phyloP scores from a whole-genome alignment of 2,888 invertebrate genomes.

The Nemotelus nigrinus region DNA sequence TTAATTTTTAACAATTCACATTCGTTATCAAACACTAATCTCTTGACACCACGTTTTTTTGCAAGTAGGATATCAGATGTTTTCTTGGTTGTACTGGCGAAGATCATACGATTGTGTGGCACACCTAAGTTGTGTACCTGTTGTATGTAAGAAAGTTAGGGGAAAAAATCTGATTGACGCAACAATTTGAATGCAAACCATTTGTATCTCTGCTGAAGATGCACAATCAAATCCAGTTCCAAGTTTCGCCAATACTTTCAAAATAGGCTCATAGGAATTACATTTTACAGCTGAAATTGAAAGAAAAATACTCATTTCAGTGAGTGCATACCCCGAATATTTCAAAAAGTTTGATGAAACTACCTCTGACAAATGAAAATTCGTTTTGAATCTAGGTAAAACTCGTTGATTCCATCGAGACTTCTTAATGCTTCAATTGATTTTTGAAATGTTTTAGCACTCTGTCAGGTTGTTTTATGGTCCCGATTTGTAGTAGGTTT shows the following conservation, averaged over 20 bases:
- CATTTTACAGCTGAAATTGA: slow-evolving; percentile 88
- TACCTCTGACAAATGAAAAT: too few species aligned
- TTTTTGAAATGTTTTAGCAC: too few species aligned
- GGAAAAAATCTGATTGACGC: not conserved
- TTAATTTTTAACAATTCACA: slow-evolving; percentile 91
- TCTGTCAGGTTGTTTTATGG: too few species aligned
- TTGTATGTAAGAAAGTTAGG: not conserved
- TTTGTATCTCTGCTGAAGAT: slow-evolving; percentile 90
- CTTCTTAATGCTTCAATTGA: too few species aligned
- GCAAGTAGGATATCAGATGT: slow-evolving; percentile 65
- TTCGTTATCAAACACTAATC: slow-evolving; percentile 95
- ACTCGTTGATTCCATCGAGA: too few species aligned
- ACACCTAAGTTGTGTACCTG: slow-evolving; percentile 53
- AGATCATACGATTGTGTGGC: slow-evolving; percentile 77
- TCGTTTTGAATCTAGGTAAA: too few species aligned
- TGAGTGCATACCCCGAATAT: too few species aligned
- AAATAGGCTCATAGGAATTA: slow-evolving; percentile 86
- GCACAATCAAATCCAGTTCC: slow-evolving; percentile 98
- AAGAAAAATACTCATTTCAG: too few species aligned
- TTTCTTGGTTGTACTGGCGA: slow-evolving; percentile 72
- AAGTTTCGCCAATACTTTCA: slow-evolving; percentile 85
- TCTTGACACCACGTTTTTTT: slow-evolving; percentile 75
- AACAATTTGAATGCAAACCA: slow-evolving; percentile 65
- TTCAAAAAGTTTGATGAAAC: too few species aligned
- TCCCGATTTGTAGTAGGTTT: too few species aligned